A percentile compares a stretch with the other conserved stretches of the same genome.
Evolutionary conservation across 2,113 vertebrate species (phyloP).

Genomic region (Pachyramphus minor): DNA sequence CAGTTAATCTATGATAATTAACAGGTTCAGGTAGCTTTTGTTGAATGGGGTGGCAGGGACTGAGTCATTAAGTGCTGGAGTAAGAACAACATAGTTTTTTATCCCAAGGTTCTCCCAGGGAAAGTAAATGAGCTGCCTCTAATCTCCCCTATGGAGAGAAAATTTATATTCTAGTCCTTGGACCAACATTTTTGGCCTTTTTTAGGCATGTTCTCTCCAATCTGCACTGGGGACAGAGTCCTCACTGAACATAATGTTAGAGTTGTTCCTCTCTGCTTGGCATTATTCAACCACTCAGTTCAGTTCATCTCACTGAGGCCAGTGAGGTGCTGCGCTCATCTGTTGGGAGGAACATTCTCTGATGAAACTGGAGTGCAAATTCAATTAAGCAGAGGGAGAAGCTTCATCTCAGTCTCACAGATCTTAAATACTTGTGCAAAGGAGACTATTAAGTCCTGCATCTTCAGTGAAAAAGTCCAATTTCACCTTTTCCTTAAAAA

Average conservation of each 20-base stretch:
- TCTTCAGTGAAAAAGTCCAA: neutral
- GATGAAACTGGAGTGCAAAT: neutral
- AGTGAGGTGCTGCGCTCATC: neutral
- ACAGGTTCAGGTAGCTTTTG: neutral
- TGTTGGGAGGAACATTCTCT: neutral
- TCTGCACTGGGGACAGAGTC: neutral
- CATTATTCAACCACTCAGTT: neutral
- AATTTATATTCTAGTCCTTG: neutral
- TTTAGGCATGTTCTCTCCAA: accelerated
- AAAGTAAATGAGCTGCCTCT: neutral
- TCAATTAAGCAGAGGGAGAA: neutral
- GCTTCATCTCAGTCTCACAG: neutral
- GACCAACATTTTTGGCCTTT: neutral
- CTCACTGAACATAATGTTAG: neutral
- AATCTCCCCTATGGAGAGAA: neutral
- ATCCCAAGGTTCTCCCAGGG: neutral
- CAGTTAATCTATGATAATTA: neutral
- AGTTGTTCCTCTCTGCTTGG: neutral
- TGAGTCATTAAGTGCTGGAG: neutral
- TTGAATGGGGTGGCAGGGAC: neutral
- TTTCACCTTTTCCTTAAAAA: neutral
- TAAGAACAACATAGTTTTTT: neutral
- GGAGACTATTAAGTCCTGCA: neutral
- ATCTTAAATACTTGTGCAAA: neutral
- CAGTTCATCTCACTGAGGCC: neutral